A percentile compares a stretch with the other conserved stretches of the same genome.
Evolutionary conservation across 2,797 vertebrate species (phyloP).

Genomic region (Rousettus madagascariensis): DNA sequence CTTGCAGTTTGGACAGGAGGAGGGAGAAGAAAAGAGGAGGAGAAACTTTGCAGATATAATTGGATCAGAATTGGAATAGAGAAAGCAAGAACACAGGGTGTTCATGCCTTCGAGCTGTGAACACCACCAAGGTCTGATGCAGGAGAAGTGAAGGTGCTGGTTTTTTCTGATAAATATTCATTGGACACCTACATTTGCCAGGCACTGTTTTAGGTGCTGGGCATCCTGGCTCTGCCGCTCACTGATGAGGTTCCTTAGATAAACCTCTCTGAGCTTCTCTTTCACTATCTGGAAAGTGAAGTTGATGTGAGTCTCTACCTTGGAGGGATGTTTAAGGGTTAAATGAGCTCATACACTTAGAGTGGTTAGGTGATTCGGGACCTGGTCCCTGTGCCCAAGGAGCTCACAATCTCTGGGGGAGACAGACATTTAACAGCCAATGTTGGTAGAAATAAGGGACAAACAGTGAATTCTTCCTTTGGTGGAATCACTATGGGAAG

Average conservation of each 20-base stretch:
- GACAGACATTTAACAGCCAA: background rate
- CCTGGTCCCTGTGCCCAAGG: background rate
- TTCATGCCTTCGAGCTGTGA: background rate
- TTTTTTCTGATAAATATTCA: constrained; percentile 28
- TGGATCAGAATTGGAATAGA: constrained; percentile 24
- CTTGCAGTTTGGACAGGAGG: background rate
- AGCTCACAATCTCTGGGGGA: background rate
- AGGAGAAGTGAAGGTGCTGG: background rate
- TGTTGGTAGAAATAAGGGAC: background rate
- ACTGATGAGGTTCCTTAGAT: background rate
- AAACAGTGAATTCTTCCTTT: background rate
- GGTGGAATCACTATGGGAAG: background rate
- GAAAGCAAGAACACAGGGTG: background rate
- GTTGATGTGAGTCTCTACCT: background rate
- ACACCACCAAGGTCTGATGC: background rate
- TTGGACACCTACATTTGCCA: background rate
- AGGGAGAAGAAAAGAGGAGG: background rate
- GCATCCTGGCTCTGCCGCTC: background rate
- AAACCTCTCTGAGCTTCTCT: background rate
- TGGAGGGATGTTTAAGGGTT: background rate
- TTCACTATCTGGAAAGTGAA: background rate
- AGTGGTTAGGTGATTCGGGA: background rate
- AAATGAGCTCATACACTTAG: background rate
- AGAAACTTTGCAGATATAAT: background rate
- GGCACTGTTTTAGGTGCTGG: background rate